Evolutionary conservation across 1,140 invertebrate genomes (phyloP).

Genomic region (Phthorimaea operculella): DNA sequence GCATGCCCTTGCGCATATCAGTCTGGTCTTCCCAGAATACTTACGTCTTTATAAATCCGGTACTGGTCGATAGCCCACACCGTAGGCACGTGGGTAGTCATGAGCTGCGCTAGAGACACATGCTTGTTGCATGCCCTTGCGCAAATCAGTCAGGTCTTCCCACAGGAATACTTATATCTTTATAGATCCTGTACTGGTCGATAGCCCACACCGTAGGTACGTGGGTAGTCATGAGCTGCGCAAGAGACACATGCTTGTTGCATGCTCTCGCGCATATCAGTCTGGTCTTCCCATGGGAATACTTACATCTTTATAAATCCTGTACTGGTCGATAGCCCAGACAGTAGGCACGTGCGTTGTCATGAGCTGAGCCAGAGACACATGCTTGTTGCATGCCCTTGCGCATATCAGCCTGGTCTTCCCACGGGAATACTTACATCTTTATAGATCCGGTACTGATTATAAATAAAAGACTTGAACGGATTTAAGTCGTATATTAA

Average conservation of each 20-base stretch:
- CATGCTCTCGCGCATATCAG: conserved; percentile 94
- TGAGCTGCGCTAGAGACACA: conserved; percentile 89
- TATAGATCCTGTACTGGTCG: too few species aligned
- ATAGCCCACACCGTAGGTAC: conserved; percentile 98
- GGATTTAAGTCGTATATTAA: too few species aligned
- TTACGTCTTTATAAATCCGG: too few species aligned
- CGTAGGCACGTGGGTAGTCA: conserved; percentile 94
- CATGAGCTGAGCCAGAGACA: conserved; percentile 90
- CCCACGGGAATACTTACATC: too few species aligned
- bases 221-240: conserved; percentile 92
- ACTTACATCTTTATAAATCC: conserved; percentile 90
- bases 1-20: conserved; percentile 94
- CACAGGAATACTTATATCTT: conserved; percentile 91
- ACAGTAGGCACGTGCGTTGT: conserved; percentile 96
- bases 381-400: conserved; percentile 93
- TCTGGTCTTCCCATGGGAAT: conserved; percentile 95
- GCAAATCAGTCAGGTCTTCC: conserved; percentile 96
- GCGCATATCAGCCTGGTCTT: conserved; percentile 97
- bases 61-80: conserved; percentile 98
- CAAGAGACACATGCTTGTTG: conserved; percentile 92
- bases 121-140: conserved; percentile 95
- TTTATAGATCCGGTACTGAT: too few species aligned
- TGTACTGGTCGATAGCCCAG: too few species aligned
- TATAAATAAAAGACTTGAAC: too few species aligned
- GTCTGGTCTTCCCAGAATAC: conserved; percentile 94